Percentiles rank a stretch among this genome's conserved stretches.
Evolutionary conservation across 2,113 vertebrate genomes (phyloP).

Genomic region (Laticauda laticaudata): DNA sequence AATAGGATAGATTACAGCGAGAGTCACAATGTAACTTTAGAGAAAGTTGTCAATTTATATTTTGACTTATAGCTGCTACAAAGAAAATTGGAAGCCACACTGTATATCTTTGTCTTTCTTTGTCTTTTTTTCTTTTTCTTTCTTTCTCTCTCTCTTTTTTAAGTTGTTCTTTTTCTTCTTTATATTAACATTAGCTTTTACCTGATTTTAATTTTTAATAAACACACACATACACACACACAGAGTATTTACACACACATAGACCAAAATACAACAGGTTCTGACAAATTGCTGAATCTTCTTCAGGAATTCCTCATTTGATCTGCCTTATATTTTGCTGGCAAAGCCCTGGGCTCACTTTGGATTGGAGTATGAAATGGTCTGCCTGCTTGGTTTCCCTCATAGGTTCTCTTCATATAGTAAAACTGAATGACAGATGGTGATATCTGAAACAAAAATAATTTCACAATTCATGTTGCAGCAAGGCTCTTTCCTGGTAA

Average conservation of each 20-base stretch:
- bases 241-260: too few relatives aligned
- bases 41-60: background rate
- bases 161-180: background rate
- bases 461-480: background rate
- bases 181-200: background rate
- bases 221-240: too few relatives aligned
- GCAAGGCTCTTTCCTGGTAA: background rate
- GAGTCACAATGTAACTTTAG: background rate
- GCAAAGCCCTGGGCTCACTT: background rate
- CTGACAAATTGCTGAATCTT: background rate
- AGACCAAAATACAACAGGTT: background rate
- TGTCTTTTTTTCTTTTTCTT: background rate
- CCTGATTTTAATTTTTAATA: background rate
- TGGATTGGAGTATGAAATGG: background rate
- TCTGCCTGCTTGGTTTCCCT: background rate
- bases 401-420: background rate
- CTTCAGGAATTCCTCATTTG: background rate
- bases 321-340: background rate
- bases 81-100: background rate
- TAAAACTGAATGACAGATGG: background rate
- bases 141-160: background rate
- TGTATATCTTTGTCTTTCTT: background rate
- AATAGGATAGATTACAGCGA: background rate
- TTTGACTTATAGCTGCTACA: background rate
- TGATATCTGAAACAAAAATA: background rate